Conservation (phyloP, 1,140 invertebrate genomes). For the Drosophila funebris region DNA sequence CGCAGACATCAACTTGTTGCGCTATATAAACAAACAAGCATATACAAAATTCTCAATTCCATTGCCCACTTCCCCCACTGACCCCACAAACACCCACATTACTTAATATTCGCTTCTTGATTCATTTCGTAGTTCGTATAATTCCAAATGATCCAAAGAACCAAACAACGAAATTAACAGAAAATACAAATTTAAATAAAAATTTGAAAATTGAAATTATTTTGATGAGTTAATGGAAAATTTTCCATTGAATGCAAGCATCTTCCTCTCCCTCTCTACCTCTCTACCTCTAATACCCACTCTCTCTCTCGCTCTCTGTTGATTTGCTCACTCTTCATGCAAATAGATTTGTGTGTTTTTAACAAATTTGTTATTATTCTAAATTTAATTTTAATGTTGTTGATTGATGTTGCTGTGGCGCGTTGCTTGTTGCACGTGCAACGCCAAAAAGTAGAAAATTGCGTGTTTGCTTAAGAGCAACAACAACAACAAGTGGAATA, state of each 20-base stretch:
- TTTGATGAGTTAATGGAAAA: constrained; percentile 76
- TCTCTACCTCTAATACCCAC: neutral
- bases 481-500: constrained; percentile 35
- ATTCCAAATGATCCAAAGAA: constrained; percentile 22
- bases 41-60: constrained; percentile 26
- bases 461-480: constrained; percentile 59
- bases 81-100: constrained; percentile 20
- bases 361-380: constrained; percentile 76
- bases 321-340: neutral
- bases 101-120: constrained; percentile 57
- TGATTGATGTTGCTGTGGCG: constrained; percentile 59
- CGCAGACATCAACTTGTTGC: constrained; percentile 73
- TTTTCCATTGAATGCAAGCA: constrained; percentile 52
- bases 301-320: neutral
- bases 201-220: constrained; percentile 49
- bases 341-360: constrained; percentile 21
- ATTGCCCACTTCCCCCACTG: neutral
- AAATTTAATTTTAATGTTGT: constrained; percentile 75
- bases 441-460: constrained; percentile 64
- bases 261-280: neutral
- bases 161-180: constrained; percentile 34
- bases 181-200: constrained; percentile 8
- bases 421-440: constrained; percentile 53
- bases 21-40: constrained; percentile 67
- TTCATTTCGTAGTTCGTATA: constrained; percentile 14